A percentile compares a stretch with the other conserved stretches of the same genome.
phyloP scores from a whole-genome alignment of 2,797 vertebrate genomes.

The Falco concolor region DNA sequence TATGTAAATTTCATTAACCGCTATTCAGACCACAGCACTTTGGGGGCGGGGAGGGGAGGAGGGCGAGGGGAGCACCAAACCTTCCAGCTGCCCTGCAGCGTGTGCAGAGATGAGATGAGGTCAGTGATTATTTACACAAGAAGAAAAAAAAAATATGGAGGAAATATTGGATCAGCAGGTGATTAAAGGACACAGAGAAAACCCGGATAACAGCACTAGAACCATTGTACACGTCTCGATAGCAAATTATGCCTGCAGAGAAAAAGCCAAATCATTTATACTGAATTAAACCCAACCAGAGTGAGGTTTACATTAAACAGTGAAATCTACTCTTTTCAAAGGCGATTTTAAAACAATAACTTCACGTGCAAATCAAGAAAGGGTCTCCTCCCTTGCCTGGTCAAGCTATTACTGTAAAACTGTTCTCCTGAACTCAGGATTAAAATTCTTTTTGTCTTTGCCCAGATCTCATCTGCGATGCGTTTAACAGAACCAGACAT shows the following conservation, averaged over 20 bases:
- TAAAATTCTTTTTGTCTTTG: slow-evolving; percentile 11
- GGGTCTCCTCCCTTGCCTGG: background rate
- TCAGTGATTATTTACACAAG: background rate
- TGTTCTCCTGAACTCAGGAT: background rate
- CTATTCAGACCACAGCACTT: slow-evolving; percentile 33
- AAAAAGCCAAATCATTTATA: slow-evolving; percentile 13
- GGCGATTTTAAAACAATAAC: slow-evolving; percentile 3
- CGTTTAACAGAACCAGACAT: slow-evolving; percentile 30
- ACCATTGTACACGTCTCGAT: background rate
- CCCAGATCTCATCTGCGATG: background rate
- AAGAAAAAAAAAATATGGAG: background rate
- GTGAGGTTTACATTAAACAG: background rate
- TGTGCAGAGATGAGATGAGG: background rate
- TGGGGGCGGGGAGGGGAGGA: background rate
- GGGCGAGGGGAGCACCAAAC: background rate
- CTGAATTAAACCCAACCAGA: background rate
- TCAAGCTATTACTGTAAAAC: background rate
- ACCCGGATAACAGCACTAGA: background rate
- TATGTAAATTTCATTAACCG: slow-evolving; percentile 58
- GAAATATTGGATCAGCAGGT: slow-evolving; percentile 4
- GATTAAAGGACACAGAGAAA: background rate
- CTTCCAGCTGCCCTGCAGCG: background rate
- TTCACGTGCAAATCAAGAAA: background rate
- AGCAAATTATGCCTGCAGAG: background rate
- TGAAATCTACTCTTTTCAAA: slow-evolving; percentile 13